A percentile compares a stretch with the other conserved stretches of the same genome.
These are phyloP conservation scores for Eueides isabella DNA, from an alignment of 1,140 invertebrate species.

Conservation along the genomic window DNA sequence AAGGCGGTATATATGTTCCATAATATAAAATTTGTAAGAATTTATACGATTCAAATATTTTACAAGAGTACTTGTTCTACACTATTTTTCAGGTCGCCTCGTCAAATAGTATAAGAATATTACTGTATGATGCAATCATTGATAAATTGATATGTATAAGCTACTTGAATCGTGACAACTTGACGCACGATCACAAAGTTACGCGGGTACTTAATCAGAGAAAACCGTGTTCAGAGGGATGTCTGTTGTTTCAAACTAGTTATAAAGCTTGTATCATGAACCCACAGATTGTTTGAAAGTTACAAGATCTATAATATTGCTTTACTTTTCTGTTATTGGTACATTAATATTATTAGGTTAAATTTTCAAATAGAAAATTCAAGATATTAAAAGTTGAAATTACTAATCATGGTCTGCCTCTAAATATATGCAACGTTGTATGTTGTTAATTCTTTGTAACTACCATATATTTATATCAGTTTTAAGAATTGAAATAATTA, in stretches of 20 bases:
- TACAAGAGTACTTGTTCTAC: too few relatives aligned
- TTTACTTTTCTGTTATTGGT: background rate
- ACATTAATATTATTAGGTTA: background rate
- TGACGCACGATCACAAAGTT: background rate
- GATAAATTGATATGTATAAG: background rate
- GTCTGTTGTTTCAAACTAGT: background rate
- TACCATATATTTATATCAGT: too few relatives aligned
- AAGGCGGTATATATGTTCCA: too few relatives aligned
- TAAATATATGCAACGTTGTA: background rate
- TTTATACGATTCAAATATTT: too few relatives aligned
- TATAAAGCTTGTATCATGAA: background rate
- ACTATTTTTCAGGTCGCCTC: too few relatives aligned
- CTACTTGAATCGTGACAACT: background rate
- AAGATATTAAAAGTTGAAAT: background rate
- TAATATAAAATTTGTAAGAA: too few relatives aligned
- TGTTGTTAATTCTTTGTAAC: background rate
- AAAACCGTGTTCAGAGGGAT: background rate
- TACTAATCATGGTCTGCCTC: background rate
- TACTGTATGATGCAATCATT: too few relatives aligned
- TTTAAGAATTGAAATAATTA: too few relatives aligned
- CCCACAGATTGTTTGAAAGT: background rate
- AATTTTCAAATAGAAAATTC: background rate
- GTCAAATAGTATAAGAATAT: too few relatives aligned
- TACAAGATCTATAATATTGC: background rate
- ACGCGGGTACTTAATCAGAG: background rate